Base-by-base conservation (phyloP, 1,140 invertebrate species). In the Drosophila mojavensis region DNA sequence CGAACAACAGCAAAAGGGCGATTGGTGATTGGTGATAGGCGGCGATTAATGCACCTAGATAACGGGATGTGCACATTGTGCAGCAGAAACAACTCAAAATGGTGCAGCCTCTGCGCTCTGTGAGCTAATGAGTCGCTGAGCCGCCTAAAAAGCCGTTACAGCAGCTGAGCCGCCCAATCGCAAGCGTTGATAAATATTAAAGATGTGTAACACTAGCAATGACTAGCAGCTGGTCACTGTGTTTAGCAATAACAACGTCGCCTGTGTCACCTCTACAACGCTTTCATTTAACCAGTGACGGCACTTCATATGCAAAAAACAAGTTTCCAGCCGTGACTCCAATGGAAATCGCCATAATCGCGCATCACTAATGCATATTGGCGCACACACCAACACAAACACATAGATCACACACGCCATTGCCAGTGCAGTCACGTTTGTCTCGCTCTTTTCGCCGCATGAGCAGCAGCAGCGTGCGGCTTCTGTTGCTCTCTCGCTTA, bases 31-130 rank as follows among this genome's bases (percentile, higher is more conserved):
- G 56, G 20, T 47, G 53, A 67, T 59, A 51, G 45, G 48, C 30
- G 36, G 62, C 69, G 83, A 86, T 88, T 88, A 88, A 86, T 86
- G 83, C 76, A 86, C 41, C 36, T 13, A 65, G 79, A 86, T 86
- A 86, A 79, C 47, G 30, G 70, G 3, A 30, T 60, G 50, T n/a
- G 56, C 20, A 59, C 28, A 39, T 48, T 71, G 43, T 41, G 24
- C 30, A 20, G 13, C 56, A 11, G 17, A 2, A 50, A 17, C n/a
- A 54, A 41, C 15, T 24, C 5, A 30, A 53, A 36, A 64, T 41
- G 7, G 39, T 56, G 41, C 33, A 47, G 30, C 13, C 51, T 50
- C 15, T 47, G 20, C 65, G 47, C 7, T 48, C n/a, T 9, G 36
- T 20, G 13, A 77, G 50, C 66, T 78, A 78, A 81, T 81, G 58